A percentile compares a stretch with the other conserved stretches of the same genome.
Conservation (phyloP, 2,888 invertebrate genomes). For the Sesamia inferens region DNA sequence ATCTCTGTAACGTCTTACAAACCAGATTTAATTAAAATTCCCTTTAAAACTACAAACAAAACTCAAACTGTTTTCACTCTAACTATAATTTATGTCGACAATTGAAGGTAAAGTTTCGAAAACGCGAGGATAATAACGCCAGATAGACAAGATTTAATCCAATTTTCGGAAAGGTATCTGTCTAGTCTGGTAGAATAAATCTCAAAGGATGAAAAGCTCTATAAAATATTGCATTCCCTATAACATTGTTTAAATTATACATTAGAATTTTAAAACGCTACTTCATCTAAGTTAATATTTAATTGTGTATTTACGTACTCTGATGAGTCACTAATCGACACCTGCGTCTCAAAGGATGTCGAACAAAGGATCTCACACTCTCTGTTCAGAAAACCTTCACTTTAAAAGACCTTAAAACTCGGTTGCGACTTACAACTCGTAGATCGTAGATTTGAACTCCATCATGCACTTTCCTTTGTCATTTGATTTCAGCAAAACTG, state of each 20-base stretch:
- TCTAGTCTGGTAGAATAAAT: conserved; percentile 18
- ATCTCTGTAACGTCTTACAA: too few species aligned
- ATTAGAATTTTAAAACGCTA: not conserved
- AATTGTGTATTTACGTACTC: not conserved
- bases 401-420: not conserved
- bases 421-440: too few species aligned
- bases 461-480: too few species aligned
- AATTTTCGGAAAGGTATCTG: conserved; percentile 4
- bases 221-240: not conserved
- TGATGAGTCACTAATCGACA: not conserved
- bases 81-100: not conserved
- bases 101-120: not conserved
- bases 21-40: not conserved
- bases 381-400: not conserved
- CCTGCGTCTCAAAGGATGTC: not conserved
- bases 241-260: not conserved
- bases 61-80: not conserved
- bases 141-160: not conserved
- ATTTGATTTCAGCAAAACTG: too few species aligned
- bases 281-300: not conserved
- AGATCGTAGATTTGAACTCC: too few species aligned
- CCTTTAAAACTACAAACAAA: not conserved
- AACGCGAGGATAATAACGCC: conserved; percentile 5
- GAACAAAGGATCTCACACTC: not conserved
- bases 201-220: conserved; percentile 4